Base-by-base conservation (phyloP, 2,113 vertebrate species). In the Alethe diademata region DNA sequence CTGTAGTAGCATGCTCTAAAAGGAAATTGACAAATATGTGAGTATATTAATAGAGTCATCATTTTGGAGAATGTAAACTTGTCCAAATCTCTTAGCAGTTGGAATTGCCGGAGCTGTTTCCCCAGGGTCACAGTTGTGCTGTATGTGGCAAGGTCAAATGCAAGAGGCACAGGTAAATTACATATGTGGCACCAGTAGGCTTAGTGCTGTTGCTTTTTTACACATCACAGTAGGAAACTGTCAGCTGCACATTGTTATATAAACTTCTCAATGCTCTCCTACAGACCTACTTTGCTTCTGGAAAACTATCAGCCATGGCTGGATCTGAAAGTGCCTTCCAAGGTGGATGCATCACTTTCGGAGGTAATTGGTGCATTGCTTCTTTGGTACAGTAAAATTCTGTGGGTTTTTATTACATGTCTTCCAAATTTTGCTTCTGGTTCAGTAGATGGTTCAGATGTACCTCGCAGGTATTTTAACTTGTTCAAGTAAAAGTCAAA, bases 251-350 rank as follows among this genome's bases (percentile, higher is more conserved):
- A 3, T 36, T 43, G 16, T 80, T 78, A 24, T 9, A 11, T 80
- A 22, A 42, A 24, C 8, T 92, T 92, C 28, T 93, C 33, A 26
- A 0, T 94, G 40, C 78, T 90, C 38, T 64, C 82, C 92, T 91
- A 60, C 91, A 99, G 99, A 82, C 98, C 98, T 54, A 98, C 98
- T 20, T 98, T 99, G 81, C 98, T 99, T 16, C 97, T 99, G 69
- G 99, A 99, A 96, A 99, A 99, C 98, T 98, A 99, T 86, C 99
- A 99, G 93, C 99, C 99, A 0, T 99, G 99, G 99, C 84, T 99
- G 96, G 98, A 99, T 93, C 97, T 99, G 78, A 99, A 99, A 94
- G 98, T 99, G 78, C 96, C 97, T 79, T 99, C 99, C 20, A 99
- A 99, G 75, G 99, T 99, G 89, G 99, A 99, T 95, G 97, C 99